Evolutionary conservation across 2,888 invertebrate genomes (phyloP).

Genomic region (Pheosia gnoma): DNA sequence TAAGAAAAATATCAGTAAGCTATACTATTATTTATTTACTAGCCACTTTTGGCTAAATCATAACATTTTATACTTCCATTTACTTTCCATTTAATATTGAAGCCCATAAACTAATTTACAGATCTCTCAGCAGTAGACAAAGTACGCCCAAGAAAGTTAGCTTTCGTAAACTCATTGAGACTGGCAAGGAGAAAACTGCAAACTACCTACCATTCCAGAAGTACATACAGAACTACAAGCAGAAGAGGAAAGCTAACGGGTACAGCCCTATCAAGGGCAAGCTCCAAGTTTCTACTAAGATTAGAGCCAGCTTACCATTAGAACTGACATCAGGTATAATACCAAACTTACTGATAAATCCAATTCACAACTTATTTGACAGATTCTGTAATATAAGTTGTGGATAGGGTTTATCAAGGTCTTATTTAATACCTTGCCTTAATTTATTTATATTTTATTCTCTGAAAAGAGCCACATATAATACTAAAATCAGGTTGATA

Average conservation of each 20-base stretch:
- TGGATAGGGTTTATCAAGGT: no score
- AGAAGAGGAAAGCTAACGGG: conserved; percentile 65
- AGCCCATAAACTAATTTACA: conserved; percentile 29
- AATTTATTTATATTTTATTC: no score
- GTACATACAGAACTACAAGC: conserved; percentile 72
- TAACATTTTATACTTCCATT: no score
- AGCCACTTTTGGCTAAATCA: no score
- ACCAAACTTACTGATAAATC: not conserved
- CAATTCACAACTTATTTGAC: not conserved
- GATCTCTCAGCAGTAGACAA: conserved; percentile 66
- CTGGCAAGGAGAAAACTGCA: conserved; percentile 73
- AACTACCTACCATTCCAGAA: conserved; percentile 87
- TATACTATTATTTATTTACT: no score
- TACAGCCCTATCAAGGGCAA: conserved; percentile 74
- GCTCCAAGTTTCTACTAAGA: conserved; percentile 62
- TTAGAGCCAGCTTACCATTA: conserved; percentile 61
- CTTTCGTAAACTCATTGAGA: conserved; percentile 76
- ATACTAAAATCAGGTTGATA: no score
- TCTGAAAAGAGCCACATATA: no score
- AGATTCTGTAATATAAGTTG: no score
- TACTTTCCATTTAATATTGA: no score
- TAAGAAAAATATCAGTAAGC: no score
- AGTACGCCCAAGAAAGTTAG: conserved; percentile 79
- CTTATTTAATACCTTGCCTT: no score
- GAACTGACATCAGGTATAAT: conserved; percentile 65